Base-by-base conservation (phyloP, 1,140 invertebrate genomes). In the Heliconius melpomene region DNA sequence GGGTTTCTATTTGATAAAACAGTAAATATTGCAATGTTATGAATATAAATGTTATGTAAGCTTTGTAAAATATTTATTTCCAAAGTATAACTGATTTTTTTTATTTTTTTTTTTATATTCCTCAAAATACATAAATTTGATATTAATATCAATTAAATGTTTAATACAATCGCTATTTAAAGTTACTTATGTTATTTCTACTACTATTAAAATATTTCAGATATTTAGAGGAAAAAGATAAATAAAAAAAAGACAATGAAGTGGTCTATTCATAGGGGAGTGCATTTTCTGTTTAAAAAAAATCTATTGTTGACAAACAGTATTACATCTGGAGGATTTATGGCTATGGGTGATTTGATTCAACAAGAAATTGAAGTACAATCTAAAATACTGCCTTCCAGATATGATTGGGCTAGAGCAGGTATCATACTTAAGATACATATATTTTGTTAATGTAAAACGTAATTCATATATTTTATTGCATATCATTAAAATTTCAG, bases 221-320 rank as follows among this genome's bases (percentile, higher is more conserved):
- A 29, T 66, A 66, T 13, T 66, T 29, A 66, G 54, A 23, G 54
- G n/a, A 23, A 29, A 66, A 66, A 66, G 0, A 23, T 11, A 9
- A 72, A 11, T 38, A 36, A 72, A 72, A 72, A 20, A 38, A 20
- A 72, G 1, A 72, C 71, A 29, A 84, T 83, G 66, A 86, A 84
- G 54, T 91, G 90, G 9, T 77, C 83, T 38, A 89, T 89, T 82
- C 80, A 86, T 40, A 79, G 90, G 52, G 88, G 91, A 13, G 82
- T 92, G 6, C 79, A 86, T 75, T 87, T 89, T 38, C 86, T 95
- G 74, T 96, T 96, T 89, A 96, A 96, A 66, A 96, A 96, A 87
- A 96, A 97, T 86, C 87, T 97, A 38, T 88, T 97, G n/a, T 16
- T 95, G 0, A 97, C 96, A 20, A 97, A 97, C 85, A 96, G 96